Conservation (phyloP, 2,888 invertebrate genomes). For the Encarsia formosa region DNA sequence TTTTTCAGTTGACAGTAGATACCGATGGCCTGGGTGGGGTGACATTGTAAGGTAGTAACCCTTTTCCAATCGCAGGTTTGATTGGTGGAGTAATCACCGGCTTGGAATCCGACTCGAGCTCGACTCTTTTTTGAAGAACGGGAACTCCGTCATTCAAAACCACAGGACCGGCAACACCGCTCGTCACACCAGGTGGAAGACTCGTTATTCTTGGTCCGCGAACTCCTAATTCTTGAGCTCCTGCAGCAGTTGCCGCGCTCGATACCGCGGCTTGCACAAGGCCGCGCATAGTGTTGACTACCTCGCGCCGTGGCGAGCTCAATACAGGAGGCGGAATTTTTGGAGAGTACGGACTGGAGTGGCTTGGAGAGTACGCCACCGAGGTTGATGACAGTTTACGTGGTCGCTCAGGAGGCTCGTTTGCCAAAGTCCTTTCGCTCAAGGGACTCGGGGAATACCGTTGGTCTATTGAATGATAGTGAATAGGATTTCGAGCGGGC, state of each 20-base stretch:
- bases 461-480: too few species aligned
- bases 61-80: constrained; percentile 55
- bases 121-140: constrained; percentile 39
- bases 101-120: constrained; percentile 33
- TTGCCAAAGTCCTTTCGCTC: constrained; percentile 37
- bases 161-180: constrained; percentile 47
- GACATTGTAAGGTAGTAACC: constrained; percentile 79
- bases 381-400: too few species aligned
- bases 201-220: constrained; percentile 46
- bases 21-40: constrained; percentile 78
- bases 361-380: constrained; percentile 25
- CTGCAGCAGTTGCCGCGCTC: constrained; percentile 38
- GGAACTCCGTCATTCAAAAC: constrained; percentile 45
- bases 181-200: constrained; percentile 47
- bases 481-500: background rate
- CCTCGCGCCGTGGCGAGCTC: too few species aligned
- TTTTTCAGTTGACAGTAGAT: constrained; percentile 9
- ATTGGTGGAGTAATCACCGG: constrained; percentile 40
- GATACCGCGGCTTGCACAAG: constrained; percentile 48
- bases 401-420: constrained; percentile 1
- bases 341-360: constrained; percentile 31
- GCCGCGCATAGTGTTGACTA: constrained; percentile 46
- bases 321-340: too few species aligned
- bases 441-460: constrained; percentile 24
- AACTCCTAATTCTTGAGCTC: constrained; percentile 32